Conservation (phyloP, 1,140 invertebrate genomes). For the Holcopasites calliopsidis region DNA sequence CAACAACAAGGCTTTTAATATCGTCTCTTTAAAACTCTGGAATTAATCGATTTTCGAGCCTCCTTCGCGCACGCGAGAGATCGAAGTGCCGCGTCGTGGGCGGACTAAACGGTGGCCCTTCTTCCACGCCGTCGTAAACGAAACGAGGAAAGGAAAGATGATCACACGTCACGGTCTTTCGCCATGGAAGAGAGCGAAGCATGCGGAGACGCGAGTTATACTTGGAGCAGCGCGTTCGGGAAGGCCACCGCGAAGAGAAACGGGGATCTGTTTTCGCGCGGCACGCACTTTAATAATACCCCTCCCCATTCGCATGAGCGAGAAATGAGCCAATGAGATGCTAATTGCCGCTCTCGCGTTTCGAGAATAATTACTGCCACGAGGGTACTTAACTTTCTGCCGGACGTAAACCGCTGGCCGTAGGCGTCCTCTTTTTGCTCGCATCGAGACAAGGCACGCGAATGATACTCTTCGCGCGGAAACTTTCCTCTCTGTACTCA, state of each 20-base stretch:
- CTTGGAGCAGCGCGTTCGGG: constrained; percentile 12
- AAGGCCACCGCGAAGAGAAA: constrained; percentile 11
- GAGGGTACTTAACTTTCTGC: constrained; percentile 41
- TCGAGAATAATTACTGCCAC: constrained; percentile 68
- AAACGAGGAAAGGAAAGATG: constrained; percentile 43
- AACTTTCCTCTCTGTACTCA: too few species aligned
- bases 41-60: too few species aligned
- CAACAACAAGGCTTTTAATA: too few species aligned
- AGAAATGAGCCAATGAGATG: constrained; percentile 76
- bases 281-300: constrained; percentile 70
- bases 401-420: constrained; percentile 21
- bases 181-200: constrained; percentile 61
- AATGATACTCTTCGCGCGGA: too few species aligned
- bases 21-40: too few species aligned
- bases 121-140: constrained; percentile 59
- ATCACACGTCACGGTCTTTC: not conserved
- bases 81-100: constrained; percentile 64
- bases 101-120: constrained; percentile 59
- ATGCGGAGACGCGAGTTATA: constrained; percentile 31
- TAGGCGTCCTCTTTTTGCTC: constrained; percentile 8
- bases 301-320: constrained; percentile 72
- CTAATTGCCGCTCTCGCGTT: constrained; percentile 71
- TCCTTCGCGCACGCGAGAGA: not conserved
- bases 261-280: constrained; percentile 49
- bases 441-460: not conserved